Evolutionary conservation across 1,140 invertebrate species (phyloP).

Genomic region (Rhyacophila brunnea): DNA sequence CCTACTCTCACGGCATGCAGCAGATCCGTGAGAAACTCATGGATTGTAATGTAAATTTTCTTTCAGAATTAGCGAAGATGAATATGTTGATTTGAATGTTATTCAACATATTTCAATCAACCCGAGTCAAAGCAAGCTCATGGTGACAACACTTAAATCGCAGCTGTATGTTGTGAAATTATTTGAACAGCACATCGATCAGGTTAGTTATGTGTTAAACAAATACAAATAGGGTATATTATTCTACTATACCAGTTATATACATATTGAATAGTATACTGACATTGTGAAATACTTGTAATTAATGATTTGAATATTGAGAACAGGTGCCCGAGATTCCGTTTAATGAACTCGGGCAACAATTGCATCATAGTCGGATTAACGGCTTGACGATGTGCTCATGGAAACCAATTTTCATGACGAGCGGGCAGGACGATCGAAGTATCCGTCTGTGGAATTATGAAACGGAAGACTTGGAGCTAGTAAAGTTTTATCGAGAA

Average conservation of each 20-base stretch:
- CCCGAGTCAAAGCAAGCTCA: constrained; percentile 55
- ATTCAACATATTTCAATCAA: constrained; percentile 59
- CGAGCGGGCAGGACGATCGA: constrained; percentile 75
- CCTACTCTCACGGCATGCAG: too few species aligned
- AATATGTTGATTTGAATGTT: constrained; percentile 43
- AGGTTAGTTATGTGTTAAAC: too few species aligned
- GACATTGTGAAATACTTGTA: too few species aligned
- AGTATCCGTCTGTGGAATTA: constrained; percentile 90
- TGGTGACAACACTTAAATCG: constrained; percentile 62
- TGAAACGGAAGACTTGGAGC: constrained; percentile 71
- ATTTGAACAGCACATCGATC: constrained; percentile 55
- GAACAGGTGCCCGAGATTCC: constrained; percentile 48
- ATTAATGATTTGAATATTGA: too few species aligned
- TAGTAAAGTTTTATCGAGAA: constrained; percentile 79
- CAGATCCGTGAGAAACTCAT: too few species aligned
- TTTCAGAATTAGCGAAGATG: constrained; percentile 23
- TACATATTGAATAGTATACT: too few species aligned
- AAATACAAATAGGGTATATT: too few species aligned
- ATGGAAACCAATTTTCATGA: constrained; percentile 87
- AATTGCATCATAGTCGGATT: constrained; percentile 78
- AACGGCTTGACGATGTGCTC: constrained; percentile 76
- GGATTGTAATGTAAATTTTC: background rate
- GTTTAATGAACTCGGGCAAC: constrained; percentile 61
- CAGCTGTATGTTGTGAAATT: constrained; percentile 62
- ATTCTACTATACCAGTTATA: too few species aligned